Evolutionary conservation across 37 sponge, comb jelly and placozoan species (phyloP).

Genomic region (Chondrosia reniformis): DNA sequence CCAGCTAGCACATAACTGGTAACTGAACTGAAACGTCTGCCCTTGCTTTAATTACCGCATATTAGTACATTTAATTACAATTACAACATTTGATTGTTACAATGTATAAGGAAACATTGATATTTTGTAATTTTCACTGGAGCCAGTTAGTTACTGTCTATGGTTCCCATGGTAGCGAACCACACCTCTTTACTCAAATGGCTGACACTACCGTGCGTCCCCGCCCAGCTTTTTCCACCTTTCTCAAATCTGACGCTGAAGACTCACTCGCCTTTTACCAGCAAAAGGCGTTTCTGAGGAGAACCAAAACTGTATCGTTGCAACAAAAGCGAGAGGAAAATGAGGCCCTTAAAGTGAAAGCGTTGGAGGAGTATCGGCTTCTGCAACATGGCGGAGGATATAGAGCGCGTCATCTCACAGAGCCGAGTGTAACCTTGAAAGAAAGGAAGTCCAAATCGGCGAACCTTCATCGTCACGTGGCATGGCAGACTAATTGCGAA

Average conservation of each 20-base stretch:
- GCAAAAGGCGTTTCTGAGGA: constrained; percentile 34
- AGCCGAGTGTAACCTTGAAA: neutral
- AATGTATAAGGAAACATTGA: too few relatives aligned
- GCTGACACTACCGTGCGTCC: constrained; percentile 22
- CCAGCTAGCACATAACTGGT: too few relatives aligned
- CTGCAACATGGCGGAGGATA: neutral
- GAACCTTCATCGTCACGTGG: neutral
- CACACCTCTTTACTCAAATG: neutral
- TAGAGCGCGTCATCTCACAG: neutral
- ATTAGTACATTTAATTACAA: neutral
- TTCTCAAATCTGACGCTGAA: constrained; percentile 47
- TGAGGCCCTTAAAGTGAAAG: neutral
- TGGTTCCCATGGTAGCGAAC: too few relatives aligned
- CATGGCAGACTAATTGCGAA: neutral
- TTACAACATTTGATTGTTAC: too few relatives aligned
- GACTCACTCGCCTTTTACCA: constrained; percentile 53
- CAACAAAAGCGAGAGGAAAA: constrained; percentile 29
- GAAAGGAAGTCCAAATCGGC: neutral
- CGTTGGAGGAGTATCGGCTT: neutral
- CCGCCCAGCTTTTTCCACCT: constrained; percentile 48
- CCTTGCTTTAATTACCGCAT: too few relatives aligned
- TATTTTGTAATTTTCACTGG: neutral
- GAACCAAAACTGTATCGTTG: constrained; percentile 34
- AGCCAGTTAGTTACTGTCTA: neutral
- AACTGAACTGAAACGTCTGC: too few relatives aligned